phyloP scores from a whole-genome alignment of 2,888 invertebrate genomes.

The Lymantria dispar region DNA sequence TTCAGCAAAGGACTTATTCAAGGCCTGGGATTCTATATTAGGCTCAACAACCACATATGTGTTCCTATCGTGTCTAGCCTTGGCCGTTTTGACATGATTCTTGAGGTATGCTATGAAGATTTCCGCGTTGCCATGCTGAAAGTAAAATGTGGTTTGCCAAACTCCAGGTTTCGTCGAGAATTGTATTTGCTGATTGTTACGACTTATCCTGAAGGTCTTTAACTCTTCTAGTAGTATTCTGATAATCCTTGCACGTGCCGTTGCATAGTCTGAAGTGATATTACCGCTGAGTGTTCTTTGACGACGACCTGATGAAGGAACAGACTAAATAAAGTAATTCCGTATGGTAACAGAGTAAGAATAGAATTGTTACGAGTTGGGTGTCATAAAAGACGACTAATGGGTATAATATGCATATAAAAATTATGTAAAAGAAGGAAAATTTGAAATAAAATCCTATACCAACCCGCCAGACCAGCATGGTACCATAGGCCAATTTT shows the following conservation, averaged over 20 bases:
- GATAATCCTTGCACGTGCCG: slow-evolving; percentile 66
- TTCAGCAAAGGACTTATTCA: slow-evolving; percentile 94
- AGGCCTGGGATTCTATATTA: slow-evolving; percentile 83
- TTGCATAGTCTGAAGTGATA: slow-evolving; percentile 71
- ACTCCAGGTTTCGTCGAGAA: slow-evolving; percentile 76
- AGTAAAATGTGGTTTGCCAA: slow-evolving; percentile 91
- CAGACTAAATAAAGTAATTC: not conserved
- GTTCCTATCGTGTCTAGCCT: slow-evolving; percentile 87
- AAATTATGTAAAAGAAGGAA: too few relatives aligned
- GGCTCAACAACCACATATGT: slow-evolving; percentile 85
- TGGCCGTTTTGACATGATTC: slow-evolving; percentile 84
- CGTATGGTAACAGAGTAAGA: too few relatives aligned
- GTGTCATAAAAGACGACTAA: too few relatives aligned
- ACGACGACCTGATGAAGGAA: slow-evolving; percentile 72
- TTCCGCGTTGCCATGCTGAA: slow-evolving; percentile 93
- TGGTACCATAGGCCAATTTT: too few relatives aligned
- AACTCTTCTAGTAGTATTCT: slow-evolving; percentile 65
- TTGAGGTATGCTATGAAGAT: slow-evolving; percentile 85
- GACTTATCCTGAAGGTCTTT: slow-evolving; percentile 63
- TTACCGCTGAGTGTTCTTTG: slow-evolving; percentile 83
- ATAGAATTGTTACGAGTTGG: too few relatives aligned
- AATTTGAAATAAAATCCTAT: too few relatives aligned
- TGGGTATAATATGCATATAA: too few relatives aligned
- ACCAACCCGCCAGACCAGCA: too few relatives aligned
- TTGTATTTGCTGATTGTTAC: slow-evolving; percentile 72